Base-by-base conservation (phyloP, 2,888 invertebrate species). In the Slavum lentiscoides region DNA sequence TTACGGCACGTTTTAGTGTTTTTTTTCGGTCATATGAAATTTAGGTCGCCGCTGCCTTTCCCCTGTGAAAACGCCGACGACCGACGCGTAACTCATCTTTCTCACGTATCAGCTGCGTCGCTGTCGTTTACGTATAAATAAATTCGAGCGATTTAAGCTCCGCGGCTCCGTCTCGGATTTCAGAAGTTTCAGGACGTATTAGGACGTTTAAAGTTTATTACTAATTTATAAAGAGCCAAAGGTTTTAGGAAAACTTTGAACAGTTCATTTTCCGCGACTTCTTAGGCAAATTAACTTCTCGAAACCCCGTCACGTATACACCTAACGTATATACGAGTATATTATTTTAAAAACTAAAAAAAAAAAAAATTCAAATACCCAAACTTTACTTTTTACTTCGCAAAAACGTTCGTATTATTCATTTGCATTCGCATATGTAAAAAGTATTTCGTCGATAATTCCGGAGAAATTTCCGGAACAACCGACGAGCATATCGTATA, bases 241-340 rank as follows among this genome's bases (percentile, higher is more conserved):
- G 75, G 58, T 68, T 67, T 68, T 43, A 19, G 43, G 75, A 49
- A 67, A 75, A 68, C 75, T 75, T 75, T 74, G 74, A 55, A 66
- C 17, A 7, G 66, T 59, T 75, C 59, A n/a, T 75, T 75, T 43
- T 68, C 39, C 49, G 75, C 30, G 68, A 67, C 75, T 75, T 68
- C 75, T 75, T 59, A 49, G 59, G 58, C 43, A 68, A 75, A 75
- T 75, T 75, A 75, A 75, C 75, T 67, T 75, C 67, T 75, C 43
- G 59, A 67, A 67, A 75, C 23, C 39, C 55, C 17, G 13, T 43
- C 43, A 6, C 49, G 49, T 55, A 55, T 19, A 55, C 8, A 55
- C 19, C n/a, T n/a, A n/a, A 53, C 11, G 11, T 17, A 53, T 53
- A 17, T 19, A 61, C 30, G 4, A 49, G 19, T 15, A 23, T 30